Evolutionary conservation across 30 jellyfish, hydroid and myxozoan species (phyloP).

Genomic region (Turritopsis dohrnii): DNA sequence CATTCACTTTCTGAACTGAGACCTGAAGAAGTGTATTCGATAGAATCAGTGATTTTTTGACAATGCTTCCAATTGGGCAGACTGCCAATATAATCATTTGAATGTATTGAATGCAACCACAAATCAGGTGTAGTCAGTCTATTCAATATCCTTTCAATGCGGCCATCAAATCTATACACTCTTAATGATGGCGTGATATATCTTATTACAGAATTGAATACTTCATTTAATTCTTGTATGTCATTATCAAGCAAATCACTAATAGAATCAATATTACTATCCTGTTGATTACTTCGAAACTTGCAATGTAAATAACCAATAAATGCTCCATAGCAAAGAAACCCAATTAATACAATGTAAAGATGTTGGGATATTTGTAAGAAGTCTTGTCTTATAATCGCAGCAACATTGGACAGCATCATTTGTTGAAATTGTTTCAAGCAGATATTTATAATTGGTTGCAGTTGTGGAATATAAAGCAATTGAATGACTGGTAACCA

Average conservation of each 20-base stretch:
- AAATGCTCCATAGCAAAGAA: constrained; percentile 55
- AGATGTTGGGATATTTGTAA: constrained; percentile 66
- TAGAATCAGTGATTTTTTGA: background rate
- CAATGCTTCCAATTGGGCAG: constrained; percentile 64
- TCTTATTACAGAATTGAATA: constrained; percentile 39
- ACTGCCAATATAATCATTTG: constrained; percentile 52
- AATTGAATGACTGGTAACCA: constrained; percentile 79
- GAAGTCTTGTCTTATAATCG: constrained; percentile 77
- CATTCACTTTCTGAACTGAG: background rate
- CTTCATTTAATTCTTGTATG: constrained; percentile 52
- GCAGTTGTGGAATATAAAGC: constrained; percentile 66
- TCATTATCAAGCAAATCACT: constrained; percentile 52
- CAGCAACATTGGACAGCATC: constrained; percentile 86
- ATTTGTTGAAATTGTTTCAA: constrained; percentile 53
- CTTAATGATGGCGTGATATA: constrained; percentile 61
- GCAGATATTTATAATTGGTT: constrained; percentile 58
- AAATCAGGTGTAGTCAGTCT: constrained; percentile 68
- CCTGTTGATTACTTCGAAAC: constrained; percentile 5
- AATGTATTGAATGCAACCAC: constrained; percentile 80
- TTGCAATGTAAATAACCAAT: constrained; percentile 65
- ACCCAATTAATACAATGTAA: constrained; percentile 55
- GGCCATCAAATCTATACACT: constrained; percentile 60
- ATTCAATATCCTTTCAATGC: constrained; percentile 66
- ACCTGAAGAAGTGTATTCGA: background rate
- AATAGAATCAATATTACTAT: constrained; percentile 34